phyloP scores from a whole-genome alignment of 2,113 vertebrate genomes.

The Channa argus region DNA sequence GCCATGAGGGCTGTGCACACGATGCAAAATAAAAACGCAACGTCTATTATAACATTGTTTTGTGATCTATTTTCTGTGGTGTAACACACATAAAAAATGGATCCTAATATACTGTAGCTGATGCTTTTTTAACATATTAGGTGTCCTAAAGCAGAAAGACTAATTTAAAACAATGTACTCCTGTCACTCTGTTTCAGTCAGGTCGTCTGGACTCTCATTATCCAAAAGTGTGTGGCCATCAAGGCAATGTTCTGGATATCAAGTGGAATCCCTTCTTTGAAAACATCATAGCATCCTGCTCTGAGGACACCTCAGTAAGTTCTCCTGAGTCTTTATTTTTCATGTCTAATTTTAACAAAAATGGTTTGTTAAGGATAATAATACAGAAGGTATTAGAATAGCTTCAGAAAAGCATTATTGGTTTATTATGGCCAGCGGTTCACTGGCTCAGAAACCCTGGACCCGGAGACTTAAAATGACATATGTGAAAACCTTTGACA shows the following conservation, averaged over 20 bases:
- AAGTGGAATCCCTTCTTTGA: slow-evolving; percentile 99
- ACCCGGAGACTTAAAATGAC: slow-evolving; percentile 9
- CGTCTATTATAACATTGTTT: too few species aligned
- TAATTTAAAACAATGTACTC: not conserved
- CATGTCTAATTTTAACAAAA: not conserved
- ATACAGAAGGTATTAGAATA: too few species aligned
- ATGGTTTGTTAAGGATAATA: not conserved
- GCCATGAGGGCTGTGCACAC: too few species aligned
- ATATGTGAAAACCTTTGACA: slow-evolving; percentile 18
- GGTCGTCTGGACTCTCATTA: slow-evolving; percentile 94
- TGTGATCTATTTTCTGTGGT: too few species aligned
- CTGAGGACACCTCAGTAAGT: slow-evolving; percentile 95
- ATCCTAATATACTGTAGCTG: too few species aligned
- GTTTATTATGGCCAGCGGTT: not conserved
- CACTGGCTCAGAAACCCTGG: slow-evolving; percentile 1
- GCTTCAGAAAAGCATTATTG: too few species aligned
- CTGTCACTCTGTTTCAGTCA: slow-evolving; percentile 59
- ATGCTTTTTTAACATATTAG: too few species aligned
- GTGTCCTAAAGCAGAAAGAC: not conserved
- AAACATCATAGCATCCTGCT: slow-evolving; percentile 96
- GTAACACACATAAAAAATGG: too few species aligned
- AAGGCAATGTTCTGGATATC: slow-evolving; percentile 97
- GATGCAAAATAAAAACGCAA: too few species aligned
- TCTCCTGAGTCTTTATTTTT: not conserved
- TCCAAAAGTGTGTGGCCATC: slow-evolving; percentile 96